Base-by-base conservation (phyloP, 2,888 invertebrate genomes). In the Meiosimyza platycephala region DNA sequence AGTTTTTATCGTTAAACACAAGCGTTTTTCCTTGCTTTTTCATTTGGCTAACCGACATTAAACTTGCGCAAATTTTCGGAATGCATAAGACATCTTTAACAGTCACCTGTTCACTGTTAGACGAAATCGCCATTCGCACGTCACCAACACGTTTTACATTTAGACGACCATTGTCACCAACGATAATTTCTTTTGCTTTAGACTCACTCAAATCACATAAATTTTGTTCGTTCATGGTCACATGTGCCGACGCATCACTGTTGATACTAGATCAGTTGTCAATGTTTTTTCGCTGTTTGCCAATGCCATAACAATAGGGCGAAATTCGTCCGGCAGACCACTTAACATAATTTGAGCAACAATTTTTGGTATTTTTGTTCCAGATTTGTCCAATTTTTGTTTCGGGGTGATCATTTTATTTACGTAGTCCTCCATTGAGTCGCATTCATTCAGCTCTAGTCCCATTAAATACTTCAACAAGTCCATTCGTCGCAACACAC, bases 41-140 rank as follows among this genome's bases (percentile, higher is more conserved):
- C 72, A 72, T 72, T 70, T 74, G 72, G 40, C 72, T 72, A 65
- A 75, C 66, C 52, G 72, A 71, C 72, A 72, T 75, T 47, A 73
- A 68, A 71, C 71, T 75, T 47, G 70, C 69, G 48, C 65, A 66
- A 15, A 72, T 67, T 22, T 66, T 67, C 50, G 64, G 74, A 68
- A 74, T 68, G 55, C 66, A 73, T 50, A 75, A 62, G 54, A 73
- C 73, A 66, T 75, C 68, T 62, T 68, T 75, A 50, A 74, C n/a
- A n/a, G n/a, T n/a, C n/a, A n/a, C n/a, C n/a, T n/a, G n/a, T n/a
- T n/a, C n/a, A n/a, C n/a, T n/a, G n/a, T n/a, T n/a, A n/a, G n/a
- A n/a, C n/a, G n/a, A n/a, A n/a, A n/a, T n/a, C n/a, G n/a, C n/a
- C n/a, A n/a, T n/a, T n/a, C n/a, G n/a, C n/a, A n/a, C n/a, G n/a